Percentiles rank a stretch among this genome's conserved stretches.
Evolutionary conservation across 1,140 invertebrate species (phyloP).

Genomic region (Bemisia tabaci): DNA sequence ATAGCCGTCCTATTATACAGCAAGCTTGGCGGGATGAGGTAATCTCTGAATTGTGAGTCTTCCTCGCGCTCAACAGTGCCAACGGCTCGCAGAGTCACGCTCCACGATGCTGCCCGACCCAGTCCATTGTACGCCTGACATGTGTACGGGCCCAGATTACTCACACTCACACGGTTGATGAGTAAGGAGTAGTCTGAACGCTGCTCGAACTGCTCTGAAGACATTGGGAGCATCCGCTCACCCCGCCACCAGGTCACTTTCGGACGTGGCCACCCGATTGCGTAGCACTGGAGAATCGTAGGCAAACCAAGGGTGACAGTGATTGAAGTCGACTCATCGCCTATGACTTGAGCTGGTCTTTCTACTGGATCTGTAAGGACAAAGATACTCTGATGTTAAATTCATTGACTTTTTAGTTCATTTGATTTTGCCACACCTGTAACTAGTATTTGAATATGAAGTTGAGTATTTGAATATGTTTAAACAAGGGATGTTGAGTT

Average conservation of each 20-base stretch:
- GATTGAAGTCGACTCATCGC: conserved; percentile 41
- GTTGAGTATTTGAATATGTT: too few relatives aligned
- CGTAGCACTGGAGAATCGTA: conserved; percentile 59
- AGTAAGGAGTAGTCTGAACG: conserved; percentile 54
- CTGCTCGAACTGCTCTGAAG: conserved; percentile 54
- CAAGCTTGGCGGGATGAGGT: conserved; percentile 25
- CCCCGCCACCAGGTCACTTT: conserved; percentile 75
- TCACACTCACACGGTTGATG: conserved; percentile 51
- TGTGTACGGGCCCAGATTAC: conserved; percentile 64
- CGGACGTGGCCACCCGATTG: conserved; percentile 66
- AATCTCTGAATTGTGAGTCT: conserved; percentile 28
- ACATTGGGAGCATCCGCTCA: conserved; percentile 50
- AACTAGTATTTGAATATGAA: too few relatives aligned
- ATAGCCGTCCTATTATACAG: background rate
- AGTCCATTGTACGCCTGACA: conserved; percentile 76
- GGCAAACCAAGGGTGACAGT: conserved; percentile 54
- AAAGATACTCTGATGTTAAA: too few relatives aligned
- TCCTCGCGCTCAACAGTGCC: conserved; percentile 42
- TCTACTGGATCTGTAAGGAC: conserved; percentile 19
- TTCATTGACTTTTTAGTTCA: too few relatives aligned
- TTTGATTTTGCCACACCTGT: too few relatives aligned
- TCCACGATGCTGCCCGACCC: conserved; percentile 58
- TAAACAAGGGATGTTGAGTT: too few relatives aligned
- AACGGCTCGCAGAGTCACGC: conserved; percentile 51
- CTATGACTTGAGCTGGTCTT: conserved; percentile 36